Percentiles rank a stretch among this genome's conserved stretches.
These are phyloP conservation scores for Manis crassicaudata DNA, from an alignment of 2,797 vertebrate genomes.

Conservation along the genomic window DNA sequence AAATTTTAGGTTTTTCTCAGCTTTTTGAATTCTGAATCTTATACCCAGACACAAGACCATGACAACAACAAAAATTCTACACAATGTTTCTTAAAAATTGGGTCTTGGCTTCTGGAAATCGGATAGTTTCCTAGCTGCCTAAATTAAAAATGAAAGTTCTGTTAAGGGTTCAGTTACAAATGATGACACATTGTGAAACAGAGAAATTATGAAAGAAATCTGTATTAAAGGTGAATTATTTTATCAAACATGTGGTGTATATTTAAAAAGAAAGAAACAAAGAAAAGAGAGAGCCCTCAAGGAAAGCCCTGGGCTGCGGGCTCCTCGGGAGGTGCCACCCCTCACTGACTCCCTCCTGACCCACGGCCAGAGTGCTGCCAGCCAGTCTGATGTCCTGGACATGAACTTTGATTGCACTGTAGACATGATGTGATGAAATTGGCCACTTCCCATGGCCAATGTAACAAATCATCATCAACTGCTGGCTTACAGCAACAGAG, in stretches of 20 bases:
- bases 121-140: background rate
- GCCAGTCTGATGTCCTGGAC: rapidly evolving
- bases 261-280: no score
- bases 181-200: background rate
- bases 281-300: no score
- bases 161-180: background rate
- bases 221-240: background rate
- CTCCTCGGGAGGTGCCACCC: rapidly evolving
- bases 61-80: background rate
- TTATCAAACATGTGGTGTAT: background rate
- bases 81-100: background rate
- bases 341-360: background rate
- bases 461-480: background rate
- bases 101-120: background rate
- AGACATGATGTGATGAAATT: no score
- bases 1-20: background rate
- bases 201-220: background rate
- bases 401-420: no score
- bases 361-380: rapidly evolving
- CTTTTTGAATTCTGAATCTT: background rate
- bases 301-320: background rate
- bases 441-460: background rate
- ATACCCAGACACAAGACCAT: background rate
- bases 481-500: no score
- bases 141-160: background rate